Conservation (phyloP, 2,888 invertebrate genomes). For the Cerceris rybyensis region DNA sequence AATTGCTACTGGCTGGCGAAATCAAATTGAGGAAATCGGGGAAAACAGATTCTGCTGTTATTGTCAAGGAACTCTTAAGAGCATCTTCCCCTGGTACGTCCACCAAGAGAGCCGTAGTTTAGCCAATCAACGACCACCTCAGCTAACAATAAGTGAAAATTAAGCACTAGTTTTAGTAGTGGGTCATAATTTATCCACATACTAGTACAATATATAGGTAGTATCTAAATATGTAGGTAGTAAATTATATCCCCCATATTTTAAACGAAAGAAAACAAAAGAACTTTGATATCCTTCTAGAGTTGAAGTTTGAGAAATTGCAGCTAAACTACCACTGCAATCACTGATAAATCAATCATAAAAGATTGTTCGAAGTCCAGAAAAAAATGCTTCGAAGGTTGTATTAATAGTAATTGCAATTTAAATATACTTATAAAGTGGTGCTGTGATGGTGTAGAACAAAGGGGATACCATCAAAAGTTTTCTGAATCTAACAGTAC, state of each 20-base stretch:
- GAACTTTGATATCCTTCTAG: background rate
- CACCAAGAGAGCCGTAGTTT: background rate
- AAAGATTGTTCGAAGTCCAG: background rate
- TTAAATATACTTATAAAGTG: too few relatives aligned
- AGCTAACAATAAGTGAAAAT: background rate
- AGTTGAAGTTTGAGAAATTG: background rate
- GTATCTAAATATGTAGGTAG: background rate
- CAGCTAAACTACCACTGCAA: background rate
- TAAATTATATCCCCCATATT: constrained; percentile 1
- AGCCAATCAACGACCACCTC: background rate
- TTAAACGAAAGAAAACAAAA: background rate
- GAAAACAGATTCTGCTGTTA: background rate
- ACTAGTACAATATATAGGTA: background rate
- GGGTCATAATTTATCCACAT: background rate
- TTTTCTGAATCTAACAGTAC: too few relatives aligned
- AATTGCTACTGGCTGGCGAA: background rate
- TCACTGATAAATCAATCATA: background rate
- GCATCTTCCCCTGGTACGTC: background rate
- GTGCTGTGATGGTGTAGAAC: too few relatives aligned
- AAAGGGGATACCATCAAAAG: too few relatives aligned
- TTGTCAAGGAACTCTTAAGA: background rate
- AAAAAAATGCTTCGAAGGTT: background rate
- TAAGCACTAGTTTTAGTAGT: background rate
- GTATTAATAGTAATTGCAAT: background rate
- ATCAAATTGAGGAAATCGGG: background rate